A percentile compares a stretch with the other conserved stretches of the same genome.
phyloP scores from a whole-genome alignment of 2,888 invertebrate genomes.

The Charanyca ferruginea region DNA sequence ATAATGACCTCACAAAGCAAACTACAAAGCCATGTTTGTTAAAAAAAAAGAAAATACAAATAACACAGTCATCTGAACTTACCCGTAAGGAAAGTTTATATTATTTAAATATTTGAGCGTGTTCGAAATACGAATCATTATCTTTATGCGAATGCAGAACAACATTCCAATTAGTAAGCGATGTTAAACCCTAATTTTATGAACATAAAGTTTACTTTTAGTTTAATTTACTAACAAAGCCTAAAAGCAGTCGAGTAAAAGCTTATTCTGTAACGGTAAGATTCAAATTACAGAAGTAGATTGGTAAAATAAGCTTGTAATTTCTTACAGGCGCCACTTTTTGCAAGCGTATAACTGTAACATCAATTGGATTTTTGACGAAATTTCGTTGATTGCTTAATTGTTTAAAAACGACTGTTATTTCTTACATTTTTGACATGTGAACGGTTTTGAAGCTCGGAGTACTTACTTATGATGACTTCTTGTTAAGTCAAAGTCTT shows the following conservation, averaged over 20 bases:
- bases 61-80: conserved; percentile 73
- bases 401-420: conserved; percentile 80
- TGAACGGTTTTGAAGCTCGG: conserved; percentile 58
- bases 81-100: conserved; percentile 79
- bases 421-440: conserved; percentile 78
- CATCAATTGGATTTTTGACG: conserved; percentile 80
- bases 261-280: conserved; percentile 27
- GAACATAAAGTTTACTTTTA: conserved; percentile 53
- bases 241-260: conserved; percentile 4
- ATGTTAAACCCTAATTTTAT: conserved; percentile 53
- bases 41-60: conserved; percentile 72
- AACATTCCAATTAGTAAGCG: conserved; percentile 46
- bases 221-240: conserved; percentile 7
- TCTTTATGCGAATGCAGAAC: conserved; percentile 78
- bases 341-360: conserved; percentile 82
- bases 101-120: conserved; percentile 85
- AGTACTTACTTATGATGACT: conserved; percentile 55
- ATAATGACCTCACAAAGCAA: conserved; percentile 23
- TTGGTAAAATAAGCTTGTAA: conserved; percentile 50
- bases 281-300: conserved; percentile 25
- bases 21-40: conserved; percentile 68
- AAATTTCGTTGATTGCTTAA: conserved; percentile 87
- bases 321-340: conserved; percentile 79
- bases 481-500: conserved; percentile 50
- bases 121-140: conserved; percentile 86